phyloP scores from a whole-genome alignment of 2,113 vertebrate genomes.

The Pelusios castaneus region DNA sequence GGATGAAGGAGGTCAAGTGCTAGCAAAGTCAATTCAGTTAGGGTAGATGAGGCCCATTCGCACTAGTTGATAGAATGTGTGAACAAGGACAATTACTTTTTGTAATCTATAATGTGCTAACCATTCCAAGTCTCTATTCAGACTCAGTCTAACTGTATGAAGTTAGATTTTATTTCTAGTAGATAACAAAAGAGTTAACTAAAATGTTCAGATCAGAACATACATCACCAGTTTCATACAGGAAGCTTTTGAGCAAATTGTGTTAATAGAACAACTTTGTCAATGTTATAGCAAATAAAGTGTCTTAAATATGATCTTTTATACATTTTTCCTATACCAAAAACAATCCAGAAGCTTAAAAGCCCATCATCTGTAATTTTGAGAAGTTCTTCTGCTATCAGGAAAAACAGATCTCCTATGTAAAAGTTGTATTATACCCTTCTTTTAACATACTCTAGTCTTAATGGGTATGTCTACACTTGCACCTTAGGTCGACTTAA shows the following conservation, averaged over 20 bases:
- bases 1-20: no score
- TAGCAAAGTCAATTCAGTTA: no score
- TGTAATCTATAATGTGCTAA: no score
- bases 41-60: no score
- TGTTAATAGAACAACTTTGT: not conserved
- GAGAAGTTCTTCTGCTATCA: not conserved
- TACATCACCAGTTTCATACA: not conserved
- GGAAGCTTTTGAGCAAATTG: not conserved
- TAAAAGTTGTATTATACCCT: not conserved
- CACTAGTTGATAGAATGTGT: no score
- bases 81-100: no score
- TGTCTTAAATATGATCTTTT: not conserved
- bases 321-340: not conserved
- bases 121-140: no score
- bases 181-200: not conserved
- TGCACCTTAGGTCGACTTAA: no score
- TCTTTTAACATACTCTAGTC: not conserved
- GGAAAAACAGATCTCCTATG: not conserved
- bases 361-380: not conserved
- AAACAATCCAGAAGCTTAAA: not conserved
- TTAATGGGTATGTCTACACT: no score
- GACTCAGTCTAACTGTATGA: no score
- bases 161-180: no score
- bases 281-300: not conserved
- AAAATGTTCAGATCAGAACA: not conserved